Evolutionary conservation across 2,888 invertebrate species (phyloP).

Genomic region (Tinea trinotella): DNA sequence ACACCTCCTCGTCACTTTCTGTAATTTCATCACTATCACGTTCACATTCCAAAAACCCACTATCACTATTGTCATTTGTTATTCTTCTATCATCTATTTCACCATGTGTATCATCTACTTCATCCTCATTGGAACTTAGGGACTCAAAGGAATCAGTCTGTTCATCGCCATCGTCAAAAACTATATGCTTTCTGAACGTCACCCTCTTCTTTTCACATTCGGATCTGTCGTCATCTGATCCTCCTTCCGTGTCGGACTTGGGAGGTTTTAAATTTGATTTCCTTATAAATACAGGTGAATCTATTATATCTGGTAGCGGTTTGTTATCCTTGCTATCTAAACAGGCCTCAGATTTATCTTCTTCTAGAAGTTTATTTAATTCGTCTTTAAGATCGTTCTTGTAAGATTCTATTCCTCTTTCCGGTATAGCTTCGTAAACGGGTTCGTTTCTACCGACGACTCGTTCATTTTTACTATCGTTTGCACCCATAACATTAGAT

Average conservation of each 20-base stretch:
- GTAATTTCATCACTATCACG: conserved; percentile 30
- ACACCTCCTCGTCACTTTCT: conserved; percentile 24
- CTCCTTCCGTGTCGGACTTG: conserved; percentile 52
- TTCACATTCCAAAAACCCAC: conserved; percentile 58
- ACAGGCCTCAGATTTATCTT: conserved; percentile 25
- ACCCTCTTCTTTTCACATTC: conserved; percentile 59
- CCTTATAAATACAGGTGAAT: conserved; percentile 41
- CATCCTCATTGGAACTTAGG: conserved; percentile 47
- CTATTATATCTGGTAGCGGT: conserved; percentile 24
- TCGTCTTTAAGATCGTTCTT: conserved; percentile 50
- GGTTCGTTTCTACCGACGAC: conserved; percentile 29
- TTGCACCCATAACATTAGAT: conserved; percentile 44
- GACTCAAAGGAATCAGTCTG: conserved; percentile 63
- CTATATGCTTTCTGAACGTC: conserved; percentile 62
- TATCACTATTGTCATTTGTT: conserved; percentile 64
- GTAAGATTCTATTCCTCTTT: conserved; percentile 37
- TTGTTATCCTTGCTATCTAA: conserved; percentile 20
- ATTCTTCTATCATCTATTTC: conserved; percentile 45
- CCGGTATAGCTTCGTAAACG: conserved; percentile 42
- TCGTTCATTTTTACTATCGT: conserved; percentile 37
- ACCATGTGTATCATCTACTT: conserved; percentile 37
- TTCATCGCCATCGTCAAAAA: conserved; percentile 65
- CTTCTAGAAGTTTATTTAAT: conserved; percentile 40
- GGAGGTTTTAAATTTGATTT: conserved; percentile 61
- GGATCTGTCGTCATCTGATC: conserved; percentile 60